phyloP scores from a whole-genome alignment of 1,140 invertebrate species.

The Lucilia cuprina region DNA sequence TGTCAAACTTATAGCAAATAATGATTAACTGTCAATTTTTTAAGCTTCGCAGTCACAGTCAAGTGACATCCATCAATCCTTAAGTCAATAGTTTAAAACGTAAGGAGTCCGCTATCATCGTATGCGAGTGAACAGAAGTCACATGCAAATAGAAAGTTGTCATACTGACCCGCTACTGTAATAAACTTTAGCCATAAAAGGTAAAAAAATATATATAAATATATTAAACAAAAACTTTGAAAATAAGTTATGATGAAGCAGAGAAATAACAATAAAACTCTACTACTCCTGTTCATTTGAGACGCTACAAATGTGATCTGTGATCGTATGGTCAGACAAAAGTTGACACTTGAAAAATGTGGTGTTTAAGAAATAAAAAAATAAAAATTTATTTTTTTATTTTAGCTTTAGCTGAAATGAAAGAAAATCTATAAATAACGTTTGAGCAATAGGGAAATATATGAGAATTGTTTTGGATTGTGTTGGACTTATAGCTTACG shows the following conservation, averaged over 20 bases:
- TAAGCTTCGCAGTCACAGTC: too few relatives aligned
- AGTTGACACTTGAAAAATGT: not conserved
- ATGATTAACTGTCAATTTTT: too few relatives aligned
- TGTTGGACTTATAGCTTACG: not conserved
- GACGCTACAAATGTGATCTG: not conserved
- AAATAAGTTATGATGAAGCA: not conserved
- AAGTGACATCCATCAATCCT: too few relatives aligned
- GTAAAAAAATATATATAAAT: not conserved
- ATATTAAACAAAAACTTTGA: not conserved
- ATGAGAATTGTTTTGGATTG: not conserved
- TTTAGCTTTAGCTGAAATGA: too few relatives aligned
- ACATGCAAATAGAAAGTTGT: constrained; percentile 14
- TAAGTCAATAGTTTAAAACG: too few relatives aligned
- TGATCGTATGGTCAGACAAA: not conserved
- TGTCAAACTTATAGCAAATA: too few relatives aligned
- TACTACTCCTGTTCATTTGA: not conserved
- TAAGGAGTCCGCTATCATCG: too few relatives aligned
- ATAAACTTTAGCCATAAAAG: not conserved
- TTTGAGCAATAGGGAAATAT: not conserved
- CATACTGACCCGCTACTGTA: not conserved
- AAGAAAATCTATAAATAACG: not conserved
- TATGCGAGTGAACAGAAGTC: too few relatives aligned
- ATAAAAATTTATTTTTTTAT: too few relatives aligned
- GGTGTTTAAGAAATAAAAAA: not conserved
- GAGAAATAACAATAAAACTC: too few relatives aligned